phyloP scores from a whole-genome alignment of 2,888 invertebrate species.

The Lasioglossum zephyrum region DNA sequence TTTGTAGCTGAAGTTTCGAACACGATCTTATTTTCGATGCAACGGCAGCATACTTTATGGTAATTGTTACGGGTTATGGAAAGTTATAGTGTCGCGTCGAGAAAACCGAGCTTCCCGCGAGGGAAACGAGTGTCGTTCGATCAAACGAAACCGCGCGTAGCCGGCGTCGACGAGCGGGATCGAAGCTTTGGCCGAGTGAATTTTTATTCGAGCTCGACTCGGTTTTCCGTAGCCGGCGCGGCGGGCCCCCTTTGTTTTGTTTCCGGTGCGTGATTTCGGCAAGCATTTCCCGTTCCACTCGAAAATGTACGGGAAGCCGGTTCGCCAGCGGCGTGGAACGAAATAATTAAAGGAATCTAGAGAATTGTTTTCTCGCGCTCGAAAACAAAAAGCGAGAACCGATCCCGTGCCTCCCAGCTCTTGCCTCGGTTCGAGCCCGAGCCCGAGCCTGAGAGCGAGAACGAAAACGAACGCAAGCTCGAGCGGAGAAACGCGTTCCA shows the following conservation, averaged over 20 bases:
- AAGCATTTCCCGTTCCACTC: background rate
- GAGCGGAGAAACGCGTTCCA: background rate
- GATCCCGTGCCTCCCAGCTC: background rate
- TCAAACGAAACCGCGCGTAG: background rate
- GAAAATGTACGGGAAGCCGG: background rate
- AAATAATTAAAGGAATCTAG: constrained; percentile 23
- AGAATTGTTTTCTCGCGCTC: constrained; percentile 1
- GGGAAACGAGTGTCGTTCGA: background rate
- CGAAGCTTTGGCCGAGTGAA: background rate
- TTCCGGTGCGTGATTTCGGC: constrained; percentile 17
- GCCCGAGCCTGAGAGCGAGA: background rate
- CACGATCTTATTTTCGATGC: background rate
- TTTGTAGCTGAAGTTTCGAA: background rate
- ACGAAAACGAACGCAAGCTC: background rate
- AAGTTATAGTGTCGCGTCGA: background rate
- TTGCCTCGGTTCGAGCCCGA: background rate
- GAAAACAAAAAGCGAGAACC: background rate
- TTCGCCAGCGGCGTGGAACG: constrained; percentile 9
- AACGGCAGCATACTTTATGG: background rate
- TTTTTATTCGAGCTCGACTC: constrained; percentile 9
- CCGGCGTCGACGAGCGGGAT: background rate
- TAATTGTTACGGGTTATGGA: constrained; percentile 5
- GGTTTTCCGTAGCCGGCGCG: background rate
- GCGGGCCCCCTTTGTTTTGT: background rate
- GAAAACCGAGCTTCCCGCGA: background rate